Conservation (phyloP, 2,113 vertebrate species). For the Leptosomus discolor region DNA sequence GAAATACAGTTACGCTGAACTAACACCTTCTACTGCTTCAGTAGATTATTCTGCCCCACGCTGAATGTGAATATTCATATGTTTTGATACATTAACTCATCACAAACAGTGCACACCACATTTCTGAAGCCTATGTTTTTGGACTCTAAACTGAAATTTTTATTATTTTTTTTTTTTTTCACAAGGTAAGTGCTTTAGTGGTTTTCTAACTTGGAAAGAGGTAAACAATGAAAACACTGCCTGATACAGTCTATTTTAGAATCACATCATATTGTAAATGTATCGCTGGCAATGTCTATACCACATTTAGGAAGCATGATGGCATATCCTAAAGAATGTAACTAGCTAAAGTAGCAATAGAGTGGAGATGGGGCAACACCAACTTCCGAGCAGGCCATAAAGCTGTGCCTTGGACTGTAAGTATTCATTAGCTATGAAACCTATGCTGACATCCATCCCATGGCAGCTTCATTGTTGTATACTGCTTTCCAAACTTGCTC, state of each 20-base stretch:
- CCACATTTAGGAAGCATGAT: neutral
- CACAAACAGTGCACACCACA: neutral
- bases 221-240: neutral
- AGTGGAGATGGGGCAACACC: neutral
- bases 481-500: neutral
- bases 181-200: neutral
- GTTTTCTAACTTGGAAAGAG: neutral
- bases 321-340: neutral
- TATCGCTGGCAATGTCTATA: neutral
- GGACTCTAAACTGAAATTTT: neutral
- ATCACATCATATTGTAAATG: neutral
- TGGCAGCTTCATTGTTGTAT: neutral
- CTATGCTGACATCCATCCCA: neutral
- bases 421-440: neutral
- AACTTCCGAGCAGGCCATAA: neutral
- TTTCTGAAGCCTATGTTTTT: neutral
- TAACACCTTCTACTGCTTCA: neutral
- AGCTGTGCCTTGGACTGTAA: neutral
- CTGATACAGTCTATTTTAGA: neutral
- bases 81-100: neutral
- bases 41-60: accelerated
- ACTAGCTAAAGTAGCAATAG: neutral
- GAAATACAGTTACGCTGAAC: neutral
- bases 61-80: neutral
- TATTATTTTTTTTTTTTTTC: neutral